Conservation (phyloP, 2,797 vertebrate species). For the Ambastaia sidthimunki region DNA sequence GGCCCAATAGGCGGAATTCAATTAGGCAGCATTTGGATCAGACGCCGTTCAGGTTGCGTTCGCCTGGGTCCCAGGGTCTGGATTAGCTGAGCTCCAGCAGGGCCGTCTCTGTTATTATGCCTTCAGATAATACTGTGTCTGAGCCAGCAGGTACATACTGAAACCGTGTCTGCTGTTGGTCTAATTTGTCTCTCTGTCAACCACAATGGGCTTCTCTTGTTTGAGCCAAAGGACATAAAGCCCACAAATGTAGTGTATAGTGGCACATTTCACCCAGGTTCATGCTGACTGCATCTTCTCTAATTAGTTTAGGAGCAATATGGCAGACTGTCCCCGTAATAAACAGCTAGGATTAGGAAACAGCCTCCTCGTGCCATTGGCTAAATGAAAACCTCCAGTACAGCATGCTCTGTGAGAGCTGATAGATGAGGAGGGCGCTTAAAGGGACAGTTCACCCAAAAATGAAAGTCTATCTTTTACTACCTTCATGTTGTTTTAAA, state of each 20-base stretch:
- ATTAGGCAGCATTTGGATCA: constrained; percentile 51
- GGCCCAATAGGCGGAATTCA: constrained; percentile 51
- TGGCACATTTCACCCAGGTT: constrained; percentile 6
- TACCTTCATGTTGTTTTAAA: background rate
- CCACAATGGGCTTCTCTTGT: constrained; percentile 28
- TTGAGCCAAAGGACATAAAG: constrained; percentile 35
- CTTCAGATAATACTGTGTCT: constrained; percentile 53
- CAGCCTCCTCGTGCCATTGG: background rate
- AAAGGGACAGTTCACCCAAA: background rate
- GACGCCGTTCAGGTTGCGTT: constrained; percentile 52
- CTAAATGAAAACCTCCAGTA: constrained; percentile 16
- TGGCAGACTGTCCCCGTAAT: background rate
- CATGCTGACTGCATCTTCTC: constrained; percentile 11
- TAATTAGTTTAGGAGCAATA: constrained; percentile 39
- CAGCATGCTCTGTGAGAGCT: background rate
- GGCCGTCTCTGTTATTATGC: constrained; percentile 46
- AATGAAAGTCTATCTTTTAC: background rate
- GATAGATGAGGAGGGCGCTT: background rate
- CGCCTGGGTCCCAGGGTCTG: constrained; percentile 23
- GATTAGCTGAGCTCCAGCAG: constrained; percentile 54
- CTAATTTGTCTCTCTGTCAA: constrained; percentile 44
- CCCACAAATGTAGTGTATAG: background rate
- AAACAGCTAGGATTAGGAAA: constrained; percentile 37
- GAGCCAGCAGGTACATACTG: constrained; percentile 43
- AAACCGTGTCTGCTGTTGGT: background rate